Conservation (phyloP, 1,140 invertebrate species). For the Ceratosolen fusciceps region DNA sequence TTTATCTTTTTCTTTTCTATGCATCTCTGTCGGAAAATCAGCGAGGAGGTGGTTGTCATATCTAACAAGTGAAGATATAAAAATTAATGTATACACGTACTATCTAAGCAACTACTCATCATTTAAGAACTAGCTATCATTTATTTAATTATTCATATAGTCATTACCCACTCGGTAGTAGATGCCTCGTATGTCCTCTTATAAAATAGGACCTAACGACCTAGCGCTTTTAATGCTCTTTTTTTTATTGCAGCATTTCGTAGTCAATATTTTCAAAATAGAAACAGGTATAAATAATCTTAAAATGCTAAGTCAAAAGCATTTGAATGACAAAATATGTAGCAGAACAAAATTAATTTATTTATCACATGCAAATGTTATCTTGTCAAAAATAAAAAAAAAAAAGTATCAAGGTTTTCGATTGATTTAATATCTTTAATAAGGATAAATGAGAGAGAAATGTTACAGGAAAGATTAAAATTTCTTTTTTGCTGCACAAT, state of each 20-base stretch:
- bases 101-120: constrained; percentile 60
- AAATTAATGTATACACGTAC: constrained; percentile 62
- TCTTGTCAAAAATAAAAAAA: constrained; percentile 21
- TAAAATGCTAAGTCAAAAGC: constrained; percentile 42
- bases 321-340: constrained; percentile 33
- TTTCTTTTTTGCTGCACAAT: constrained; percentile 32
- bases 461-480: background rate
- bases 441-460: constrained; percentile 12
- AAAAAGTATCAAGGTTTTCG: constrained; percentile 15
- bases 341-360: constrained; percentile 27
- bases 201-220: constrained; percentile 62
- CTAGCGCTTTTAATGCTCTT: constrained; percentile 57
- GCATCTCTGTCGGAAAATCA: constrained; percentile 42
- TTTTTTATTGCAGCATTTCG: constrained; percentile 60
- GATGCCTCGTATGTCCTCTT: constrained; percentile 37
- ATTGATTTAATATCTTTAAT: constrained; percentile 21
- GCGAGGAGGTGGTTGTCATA: constrained; percentile 51
- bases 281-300: background rate
- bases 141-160: constrained; percentile 59
- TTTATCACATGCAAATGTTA: constrained; percentile 12
- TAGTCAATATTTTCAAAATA: constrained; percentile 28
- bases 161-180: constrained; percentile 54
- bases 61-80: constrained; percentile 64
- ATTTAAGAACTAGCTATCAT: constrained; percentile 65
- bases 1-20: constrained; percentile 14